Evolutionary conservation across 2,113 vertebrate genomes (phyloP).

Genomic region (Pluvialis apricaria): DNA sequence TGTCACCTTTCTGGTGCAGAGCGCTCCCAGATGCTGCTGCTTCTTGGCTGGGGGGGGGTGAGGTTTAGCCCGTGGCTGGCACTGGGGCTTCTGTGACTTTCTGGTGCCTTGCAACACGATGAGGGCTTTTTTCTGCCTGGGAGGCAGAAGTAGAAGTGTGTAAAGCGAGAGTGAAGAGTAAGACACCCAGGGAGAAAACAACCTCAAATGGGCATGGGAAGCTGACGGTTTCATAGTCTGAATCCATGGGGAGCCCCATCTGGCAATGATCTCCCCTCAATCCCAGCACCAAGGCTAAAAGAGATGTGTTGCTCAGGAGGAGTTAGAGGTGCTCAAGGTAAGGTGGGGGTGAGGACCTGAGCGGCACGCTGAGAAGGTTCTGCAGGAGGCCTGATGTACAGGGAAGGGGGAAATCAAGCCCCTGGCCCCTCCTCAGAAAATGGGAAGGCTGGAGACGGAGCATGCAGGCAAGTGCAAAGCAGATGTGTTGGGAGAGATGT

Average conservation of each 20-base stretch:
- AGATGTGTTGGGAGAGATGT: background rate
- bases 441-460: background rate
- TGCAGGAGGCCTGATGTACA: background rate
- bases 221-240: background rate
- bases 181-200: background rate
- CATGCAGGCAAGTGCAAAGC: background rate
- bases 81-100: background rate
- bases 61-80: background rate
- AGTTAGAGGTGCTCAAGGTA: background rate
- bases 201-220: background rate
- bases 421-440: background rate
- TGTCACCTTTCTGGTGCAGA: background rate
- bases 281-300: background rate
- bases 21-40: fast-evolving
- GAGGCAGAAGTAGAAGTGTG: background rate
- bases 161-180: background rate
- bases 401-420: background rate
- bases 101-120: background rate
- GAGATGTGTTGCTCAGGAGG: background rate
- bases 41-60: background rate
- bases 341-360: background rate
- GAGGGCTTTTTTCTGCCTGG: background rate
- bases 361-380: background rate
- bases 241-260: background rate
- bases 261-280: background rate